Conservation (phyloP, 1,140 invertebrate genomes). For the Portunus trituberculatus region DNA sequence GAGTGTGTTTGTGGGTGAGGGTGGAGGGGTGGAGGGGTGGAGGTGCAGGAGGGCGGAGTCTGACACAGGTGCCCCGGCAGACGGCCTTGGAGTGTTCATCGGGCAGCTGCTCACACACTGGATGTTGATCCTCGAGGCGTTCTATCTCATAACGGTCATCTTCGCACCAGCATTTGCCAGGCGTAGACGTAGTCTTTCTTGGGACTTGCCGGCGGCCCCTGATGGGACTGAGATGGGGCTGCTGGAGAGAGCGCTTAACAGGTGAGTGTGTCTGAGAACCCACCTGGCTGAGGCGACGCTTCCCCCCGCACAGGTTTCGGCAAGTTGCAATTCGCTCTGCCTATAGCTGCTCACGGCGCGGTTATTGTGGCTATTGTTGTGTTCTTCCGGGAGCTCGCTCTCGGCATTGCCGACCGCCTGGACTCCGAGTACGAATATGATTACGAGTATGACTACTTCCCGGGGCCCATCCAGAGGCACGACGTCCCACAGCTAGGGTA, state of each 20-base stretch:
- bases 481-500: not conserved
- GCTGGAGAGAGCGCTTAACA: conserved; percentile 14
- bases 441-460: not conserved
- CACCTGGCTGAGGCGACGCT: conserved; percentile 6
- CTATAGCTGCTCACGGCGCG: not conserved
- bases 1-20: not conserved
- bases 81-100: conserved; percentile 16
- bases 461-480: not conserved
- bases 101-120: conserved; percentile 45
- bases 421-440: not conserved
- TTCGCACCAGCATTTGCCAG: not conserved
- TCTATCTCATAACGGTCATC: not conserved
- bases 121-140: not conserved
- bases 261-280: conserved; percentile 35
- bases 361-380: not conserved
- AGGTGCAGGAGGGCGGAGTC: conserved; percentile 13
- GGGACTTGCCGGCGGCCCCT: not conserved
- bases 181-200: conserved; percentile 30
- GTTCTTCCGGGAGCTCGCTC: conserved; percentile 26
- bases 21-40: not conserved
- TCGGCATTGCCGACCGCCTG: not conserved
- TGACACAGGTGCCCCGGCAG: conserved; percentile 54
- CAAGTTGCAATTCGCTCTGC: not conserved
- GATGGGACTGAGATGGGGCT: not conserved
- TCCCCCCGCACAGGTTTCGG: conserved; percentile 48